Percentiles rank a stretch among this genome's conserved stretches.
Conservation (phyloP, 2,888 invertebrate genomes). For the Heliconius erato region DNA sequence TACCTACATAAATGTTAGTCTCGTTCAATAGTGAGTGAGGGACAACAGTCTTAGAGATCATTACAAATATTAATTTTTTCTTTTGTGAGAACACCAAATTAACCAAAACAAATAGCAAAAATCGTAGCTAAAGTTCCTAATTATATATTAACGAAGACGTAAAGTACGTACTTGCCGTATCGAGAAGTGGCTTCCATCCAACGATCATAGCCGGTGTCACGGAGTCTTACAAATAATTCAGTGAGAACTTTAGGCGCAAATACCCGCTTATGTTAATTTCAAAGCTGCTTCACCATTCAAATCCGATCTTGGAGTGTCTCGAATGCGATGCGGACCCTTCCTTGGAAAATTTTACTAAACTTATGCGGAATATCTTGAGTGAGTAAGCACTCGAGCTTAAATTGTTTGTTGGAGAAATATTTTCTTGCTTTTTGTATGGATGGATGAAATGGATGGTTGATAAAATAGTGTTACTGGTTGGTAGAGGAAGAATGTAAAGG, state of each 20-base stretch:
- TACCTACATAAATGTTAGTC: too few species aligned
- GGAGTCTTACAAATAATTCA: slow-evolving; percentile 73
- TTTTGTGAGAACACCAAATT: background rate
- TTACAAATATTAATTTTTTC: too few species aligned
- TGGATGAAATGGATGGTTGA: background rate
- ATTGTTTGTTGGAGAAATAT: slow-evolving; percentile 29
- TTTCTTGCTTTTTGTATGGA: slow-evolving; percentile 17
- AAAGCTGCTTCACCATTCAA: slow-evolving; percentile 77
- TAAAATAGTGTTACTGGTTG: background rate
- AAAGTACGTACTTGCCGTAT: background rate
- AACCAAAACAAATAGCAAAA: background rate
- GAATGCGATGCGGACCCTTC: slow-evolving; percentile 62
- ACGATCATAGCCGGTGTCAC: slow-evolving; percentile 53
- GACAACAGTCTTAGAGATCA: too few species aligned
- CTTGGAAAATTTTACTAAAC: slow-evolving; percentile 55
- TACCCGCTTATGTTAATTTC: slow-evolving; percentile 81
- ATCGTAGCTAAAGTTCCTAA: background rate
- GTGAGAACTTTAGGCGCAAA: slow-evolving; percentile 79
- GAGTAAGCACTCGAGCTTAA: slow-evolving; percentile 29
- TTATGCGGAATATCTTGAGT: slow-evolving; percentile 50
- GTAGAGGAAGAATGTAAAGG: background rate
- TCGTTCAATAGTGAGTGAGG: too few species aligned
- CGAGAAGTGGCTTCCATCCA: slow-evolving; percentile 32
- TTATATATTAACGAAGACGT: background rate
- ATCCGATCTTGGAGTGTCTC: slow-evolving; percentile 70